Evolutionary conservation across 2,797 vertebrate genomes (phyloP).

Genomic region (Melanotaenia boesemani): DNA sequence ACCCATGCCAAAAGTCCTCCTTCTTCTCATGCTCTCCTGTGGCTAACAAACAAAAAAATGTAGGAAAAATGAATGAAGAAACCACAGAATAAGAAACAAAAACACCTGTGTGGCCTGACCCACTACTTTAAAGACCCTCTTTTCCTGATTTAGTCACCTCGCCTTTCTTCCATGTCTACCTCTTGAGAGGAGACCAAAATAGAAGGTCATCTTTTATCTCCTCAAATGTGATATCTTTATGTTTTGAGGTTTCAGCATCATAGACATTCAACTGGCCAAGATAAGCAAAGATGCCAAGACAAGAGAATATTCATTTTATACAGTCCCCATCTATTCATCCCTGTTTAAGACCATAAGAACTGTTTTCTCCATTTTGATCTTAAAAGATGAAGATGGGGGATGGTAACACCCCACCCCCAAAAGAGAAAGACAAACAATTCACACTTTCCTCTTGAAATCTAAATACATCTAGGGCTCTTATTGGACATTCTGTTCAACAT

Average conservation of each 20-base stretch:
- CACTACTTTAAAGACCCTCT: slow-evolving; percentile 32
- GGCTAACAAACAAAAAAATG: slow-evolving; percentile 54
- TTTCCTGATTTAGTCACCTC: slow-evolving; percentile 42
- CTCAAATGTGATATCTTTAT: slow-evolving; percentile 37
- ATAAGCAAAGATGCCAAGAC: slow-evolving; percentile 4
- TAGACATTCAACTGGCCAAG: slow-evolving; percentile 21
- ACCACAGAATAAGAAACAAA: slow-evolving; percentile 21
- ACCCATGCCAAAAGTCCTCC: slow-evolving; percentile 46
- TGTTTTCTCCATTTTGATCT: not conserved
- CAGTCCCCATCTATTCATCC: not conserved
- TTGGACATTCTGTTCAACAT: slow-evolving; percentile 55
- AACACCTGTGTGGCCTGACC: slow-evolving; percentile 29
- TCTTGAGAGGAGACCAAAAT: slow-evolving; percentile 16
- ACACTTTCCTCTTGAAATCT: slow-evolving; percentile 45
- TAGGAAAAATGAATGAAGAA: slow-evolving; percentile 29
- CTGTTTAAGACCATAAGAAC: slow-evolving; percentile 10
- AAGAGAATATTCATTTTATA: slow-evolving; percentile 32
- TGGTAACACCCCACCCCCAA: not conserved
- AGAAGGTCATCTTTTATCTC: slow-evolving; percentile 35
- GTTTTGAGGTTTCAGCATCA: slow-evolving; percentile 13
- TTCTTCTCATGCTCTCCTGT: slow-evolving; percentile 36
- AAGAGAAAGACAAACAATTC: slow-evolving; percentile 11
- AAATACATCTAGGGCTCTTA: slow-evolving; percentile 39
- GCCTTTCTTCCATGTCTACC: not conserved
- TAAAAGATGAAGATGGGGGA: slow-evolving; percentile 2